These are phyloP conservation scores for Salminus brasiliensis DNA, from an alignment of 2,113 vertebrate genomes.

Conservation along the genomic window DNA sequence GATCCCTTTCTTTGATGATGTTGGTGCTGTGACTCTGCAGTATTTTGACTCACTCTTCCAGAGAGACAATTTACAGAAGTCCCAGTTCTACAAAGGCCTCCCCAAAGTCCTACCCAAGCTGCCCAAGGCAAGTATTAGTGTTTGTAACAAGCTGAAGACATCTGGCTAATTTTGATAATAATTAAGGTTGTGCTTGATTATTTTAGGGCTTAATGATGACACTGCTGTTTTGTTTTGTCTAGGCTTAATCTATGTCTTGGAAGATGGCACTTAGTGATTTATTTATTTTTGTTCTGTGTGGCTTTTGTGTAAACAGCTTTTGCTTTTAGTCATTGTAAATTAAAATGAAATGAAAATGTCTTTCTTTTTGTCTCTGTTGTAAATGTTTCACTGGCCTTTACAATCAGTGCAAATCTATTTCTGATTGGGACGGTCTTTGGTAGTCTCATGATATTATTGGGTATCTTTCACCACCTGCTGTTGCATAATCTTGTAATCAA, in stretches of 20 bases:
- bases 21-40: slow-evolving; percentile 93
- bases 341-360: no score
- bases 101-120: slow-evolving; percentile 95
- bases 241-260: no score
- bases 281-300: not conserved
- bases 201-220: not conserved
- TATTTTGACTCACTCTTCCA: slow-evolving; percentile 99
- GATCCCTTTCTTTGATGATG: slow-evolving; percentile 98
- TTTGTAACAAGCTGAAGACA: not conserved
- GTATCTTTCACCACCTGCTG: no score
- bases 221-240: no score
- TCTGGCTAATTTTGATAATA: not conserved
- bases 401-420: no score
- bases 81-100: slow-evolving; percentile 97
- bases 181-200: not conserved
- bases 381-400: no score
- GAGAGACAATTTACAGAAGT: slow-evolving; percentile 98
- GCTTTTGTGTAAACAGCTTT: not conserved
- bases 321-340: no score
- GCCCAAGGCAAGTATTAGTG: slow-evolving; percentile 84
- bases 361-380: not conserved
- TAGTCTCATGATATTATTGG: no score
- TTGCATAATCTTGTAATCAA: no score
- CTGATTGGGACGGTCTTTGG: no score
- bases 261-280: no score